A percentile compares a stretch with the other conserved stretches of the same genome.
Evolutionary conservation across 1,140 invertebrate species (phyloP).

Genomic region (Homalodisca vitripennis): DNA sequence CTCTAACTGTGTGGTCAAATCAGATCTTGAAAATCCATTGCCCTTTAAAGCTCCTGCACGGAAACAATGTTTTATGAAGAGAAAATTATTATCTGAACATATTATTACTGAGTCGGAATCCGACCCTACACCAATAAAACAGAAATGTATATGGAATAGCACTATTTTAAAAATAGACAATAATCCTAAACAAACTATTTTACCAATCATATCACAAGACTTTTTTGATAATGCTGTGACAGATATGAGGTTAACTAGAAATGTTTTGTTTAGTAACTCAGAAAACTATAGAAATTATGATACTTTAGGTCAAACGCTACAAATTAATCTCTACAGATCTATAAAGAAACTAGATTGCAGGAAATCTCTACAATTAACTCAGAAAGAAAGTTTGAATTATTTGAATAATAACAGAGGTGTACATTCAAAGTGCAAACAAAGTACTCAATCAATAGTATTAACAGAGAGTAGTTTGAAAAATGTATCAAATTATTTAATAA

Average conservation of each 20-base stretch:
- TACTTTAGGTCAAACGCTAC: not conserved
- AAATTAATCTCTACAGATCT: not conserved
- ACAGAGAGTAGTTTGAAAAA: no score
- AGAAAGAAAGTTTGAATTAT: not conserved
- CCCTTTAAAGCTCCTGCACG: not conserved
- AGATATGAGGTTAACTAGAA: not conserved
- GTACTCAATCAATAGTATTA: no score
- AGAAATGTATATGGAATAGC: no score
- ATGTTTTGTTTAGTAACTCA: not conserved
- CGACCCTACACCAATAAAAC: not conserved
- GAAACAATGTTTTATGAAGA: not conserved
- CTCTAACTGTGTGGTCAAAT: not conserved
- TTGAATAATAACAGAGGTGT: not conserved
- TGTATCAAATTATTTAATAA: no score
- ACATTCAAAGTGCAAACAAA: no score
- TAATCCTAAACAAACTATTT: not conserved
- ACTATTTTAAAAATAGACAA: not conserved
- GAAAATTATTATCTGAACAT: not conserved
- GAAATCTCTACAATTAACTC: not conserved
- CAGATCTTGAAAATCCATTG: not conserved
- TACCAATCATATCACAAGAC: slow-evolving; percentile 1
- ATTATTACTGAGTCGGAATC: slow-evolving; percentile 1
- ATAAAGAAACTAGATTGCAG: not conserved
- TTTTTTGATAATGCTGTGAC: not conserved
- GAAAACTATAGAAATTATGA: not conserved